Conservation (phyloP, 2,113 vertebrate species). For the Melierax canorus region DNA sequence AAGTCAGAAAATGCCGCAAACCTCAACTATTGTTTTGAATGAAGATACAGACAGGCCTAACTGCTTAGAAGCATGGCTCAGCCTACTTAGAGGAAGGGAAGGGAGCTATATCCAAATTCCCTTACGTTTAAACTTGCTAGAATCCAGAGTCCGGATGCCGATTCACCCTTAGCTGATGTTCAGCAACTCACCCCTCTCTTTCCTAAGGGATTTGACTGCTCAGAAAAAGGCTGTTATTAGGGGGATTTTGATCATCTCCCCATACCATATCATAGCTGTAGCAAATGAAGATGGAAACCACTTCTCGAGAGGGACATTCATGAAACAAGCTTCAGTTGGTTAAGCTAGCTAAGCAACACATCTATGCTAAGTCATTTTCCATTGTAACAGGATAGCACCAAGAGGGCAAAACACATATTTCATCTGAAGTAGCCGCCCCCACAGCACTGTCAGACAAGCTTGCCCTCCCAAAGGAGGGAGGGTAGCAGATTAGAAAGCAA, state of each 20-base stretch:
- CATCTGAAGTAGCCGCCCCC: neutral
- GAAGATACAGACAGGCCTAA: neutral
- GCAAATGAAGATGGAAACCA: neutral
- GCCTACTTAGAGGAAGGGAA: neutral
- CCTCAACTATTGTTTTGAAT: neutral
- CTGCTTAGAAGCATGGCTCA: neutral
- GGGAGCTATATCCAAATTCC: neutral
- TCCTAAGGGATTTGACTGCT: neutral
- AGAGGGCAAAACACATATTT: neutral
- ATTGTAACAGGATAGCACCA: constrained; percentile 22
- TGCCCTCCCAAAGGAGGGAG: neutral
- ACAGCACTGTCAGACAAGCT: neutral
- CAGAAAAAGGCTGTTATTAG: neutral
- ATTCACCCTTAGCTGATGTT: neutral
- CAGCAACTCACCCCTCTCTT: neutral
- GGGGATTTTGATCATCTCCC: neutral
- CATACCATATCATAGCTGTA: neutral
- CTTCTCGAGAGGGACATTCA: neutral
- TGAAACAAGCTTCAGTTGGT: neutral
- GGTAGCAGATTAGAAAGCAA: neutral
- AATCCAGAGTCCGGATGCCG: neutral
- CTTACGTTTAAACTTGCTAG: neutral
- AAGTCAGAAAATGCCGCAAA: neutral
- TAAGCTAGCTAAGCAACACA: neutral
- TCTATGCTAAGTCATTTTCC: neutral